A percentile compares a stretch with the other conserved stretches of the same genome.
phyloP scores from a whole-genome alignment of 2,797 vertebrate genomes.

The Squalus acanthias region DNA sequence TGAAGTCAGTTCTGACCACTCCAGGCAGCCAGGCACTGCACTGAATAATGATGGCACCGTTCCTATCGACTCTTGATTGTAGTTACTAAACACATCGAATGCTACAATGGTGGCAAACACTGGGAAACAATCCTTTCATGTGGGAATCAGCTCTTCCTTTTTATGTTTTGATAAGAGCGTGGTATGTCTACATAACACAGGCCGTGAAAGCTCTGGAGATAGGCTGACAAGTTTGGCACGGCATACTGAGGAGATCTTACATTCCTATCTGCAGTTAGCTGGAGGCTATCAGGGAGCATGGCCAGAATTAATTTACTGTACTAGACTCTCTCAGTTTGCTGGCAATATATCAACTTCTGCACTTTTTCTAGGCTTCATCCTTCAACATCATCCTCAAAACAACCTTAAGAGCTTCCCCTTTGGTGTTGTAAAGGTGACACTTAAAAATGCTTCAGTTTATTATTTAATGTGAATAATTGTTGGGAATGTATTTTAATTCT shows the following conservation, averaged over 20 bases:
- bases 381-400: slow-evolving; percentile 3
- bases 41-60: slow-evolving; percentile 13
- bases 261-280: slow-evolving; percentile 71
- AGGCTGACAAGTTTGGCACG: slow-evolving; percentile 61
- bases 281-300: slow-evolving; percentile 58
- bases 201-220: slow-evolving; percentile 61
- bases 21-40: neutral
- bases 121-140: slow-evolving; percentile 64
- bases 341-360: slow-evolving; percentile 12
- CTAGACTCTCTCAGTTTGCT: neutral
- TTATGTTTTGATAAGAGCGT: slow-evolving; percentile 63
- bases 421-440: neutral
- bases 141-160: slow-evolving; percentile 66
- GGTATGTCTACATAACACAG: slow-evolving; percentile 67
- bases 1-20: neutral
- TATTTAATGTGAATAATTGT: neutral
- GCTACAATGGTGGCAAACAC: neutral
- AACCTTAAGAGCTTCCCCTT: neutral
- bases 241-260: slow-evolving; percentile 66
- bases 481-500: neutral
- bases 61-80: neutral
- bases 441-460: neutral
- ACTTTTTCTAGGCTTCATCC: neutral
- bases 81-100: slow-evolving; percentile 24
- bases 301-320: slow-evolving; percentile 43